Evolutionary conservation across 2,888 invertebrate genomes (phyloP), one percentile per base, ranked within the genome.

Genomic region (Eupithecia pulchellata): DNA sequence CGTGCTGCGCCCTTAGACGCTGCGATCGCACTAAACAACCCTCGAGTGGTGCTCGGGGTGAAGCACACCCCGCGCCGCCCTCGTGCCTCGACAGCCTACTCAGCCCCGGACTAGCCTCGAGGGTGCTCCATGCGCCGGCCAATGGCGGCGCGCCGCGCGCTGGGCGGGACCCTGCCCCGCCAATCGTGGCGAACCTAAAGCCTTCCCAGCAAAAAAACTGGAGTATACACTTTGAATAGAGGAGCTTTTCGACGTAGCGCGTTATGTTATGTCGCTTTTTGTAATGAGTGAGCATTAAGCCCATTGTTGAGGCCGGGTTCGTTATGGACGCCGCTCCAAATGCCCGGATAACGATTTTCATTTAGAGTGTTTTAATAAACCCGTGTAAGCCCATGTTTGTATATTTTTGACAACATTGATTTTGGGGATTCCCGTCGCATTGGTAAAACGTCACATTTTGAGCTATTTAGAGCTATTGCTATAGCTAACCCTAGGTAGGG

Each of bases 251-350:
- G 89, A 92, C 90, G 91, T 86, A 88, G 91, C 91, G 88, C 90
- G 93, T 91, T 93, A 92, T 91, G 92, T 93, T 93, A 92, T 92
- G 92, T 92, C 91, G 93, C 92, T 93, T 93, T 91, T 94, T 93
- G 93, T 94, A 93, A 93, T 94, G 91, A 93, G 93, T 92, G 91
- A 89, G 92, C 92, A 91, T 91, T 94, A 93, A 94, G 93, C 91
- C 93, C 90, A 93, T 93, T 94, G 93, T 94, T 92, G 93, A 93
- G 85, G 89, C 89, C 87, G 87, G 89, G 91, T 91, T 90, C 91
- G 91, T 92, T 92, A 93, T 92, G 92, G 92, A 91, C 89, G 91
- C 91, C 90, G 93, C 91, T 91, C 89, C 86, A 89, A 92, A 92
- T 89, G 88, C 88, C 86, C 86, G 90, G 91, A 90, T 93, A 93